A percentile compares a stretch with the other conserved stretches of the same genome.
Conservation (phyloP, 2,113 vertebrate genomes). For the Syngnathus scovelli region DNA sequence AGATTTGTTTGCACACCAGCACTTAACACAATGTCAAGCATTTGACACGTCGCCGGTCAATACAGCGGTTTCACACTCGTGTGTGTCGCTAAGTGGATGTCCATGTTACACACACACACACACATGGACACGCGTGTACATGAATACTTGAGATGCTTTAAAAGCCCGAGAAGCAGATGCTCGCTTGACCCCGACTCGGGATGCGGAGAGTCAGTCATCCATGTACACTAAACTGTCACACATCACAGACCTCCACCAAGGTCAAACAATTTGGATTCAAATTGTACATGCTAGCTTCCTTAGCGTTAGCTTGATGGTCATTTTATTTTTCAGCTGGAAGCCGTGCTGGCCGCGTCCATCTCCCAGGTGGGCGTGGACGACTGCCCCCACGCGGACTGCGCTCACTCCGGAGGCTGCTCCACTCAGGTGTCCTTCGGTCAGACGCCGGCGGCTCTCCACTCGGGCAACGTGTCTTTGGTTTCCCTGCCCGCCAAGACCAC, state of each 20-base stretch:
- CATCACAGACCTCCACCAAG: background rate
- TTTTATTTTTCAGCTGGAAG: conserved; percentile 73
- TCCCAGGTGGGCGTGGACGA: conserved; percentile 78
- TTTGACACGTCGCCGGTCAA: conserved; percentile 13
- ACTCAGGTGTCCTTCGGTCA: conserved; percentile 66
- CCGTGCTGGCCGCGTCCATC: conserved; percentile 69
- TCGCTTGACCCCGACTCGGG: conserved; percentile 15
- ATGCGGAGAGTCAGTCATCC: conserved; percentile 1
- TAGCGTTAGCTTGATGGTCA: no score
- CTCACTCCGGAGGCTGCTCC: conserved; percentile 70
- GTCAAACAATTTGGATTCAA: background rate
- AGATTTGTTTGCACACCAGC: background rate
- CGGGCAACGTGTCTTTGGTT: conserved; percentile 71
- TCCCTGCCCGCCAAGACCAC: conserved; percentile 67
- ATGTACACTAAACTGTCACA: background rate
- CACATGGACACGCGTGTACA: background rate
- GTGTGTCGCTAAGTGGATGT: background rate
- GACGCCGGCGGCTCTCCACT: conserved; percentile 65
- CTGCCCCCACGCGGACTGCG: conserved; percentile 73
- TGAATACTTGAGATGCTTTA: conserved; percentile 55
- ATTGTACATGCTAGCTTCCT: background rate
- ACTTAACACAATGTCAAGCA: conserved; percentile 5
- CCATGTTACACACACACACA: background rate
- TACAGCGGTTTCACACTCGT: background rate
- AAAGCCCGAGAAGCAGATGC: conserved; percentile 34